Conservation (phyloP, 1,140 invertebrate species). For the Semibalanus balanoides region DNA sequence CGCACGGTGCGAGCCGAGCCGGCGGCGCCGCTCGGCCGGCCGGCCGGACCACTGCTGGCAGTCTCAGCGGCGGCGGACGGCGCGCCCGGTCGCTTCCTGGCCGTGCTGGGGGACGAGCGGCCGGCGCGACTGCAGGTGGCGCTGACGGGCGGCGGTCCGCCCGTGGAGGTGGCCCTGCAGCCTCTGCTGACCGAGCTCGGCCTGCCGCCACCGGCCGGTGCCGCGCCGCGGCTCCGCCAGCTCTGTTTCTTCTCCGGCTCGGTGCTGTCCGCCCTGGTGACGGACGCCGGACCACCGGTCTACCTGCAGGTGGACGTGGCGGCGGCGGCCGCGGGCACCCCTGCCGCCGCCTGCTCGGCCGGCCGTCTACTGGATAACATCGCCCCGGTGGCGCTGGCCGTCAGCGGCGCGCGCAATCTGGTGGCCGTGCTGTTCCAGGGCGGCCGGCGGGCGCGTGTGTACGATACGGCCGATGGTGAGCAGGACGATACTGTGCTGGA, state of each 20-base stretch:
- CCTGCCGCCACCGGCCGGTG: not conserved
- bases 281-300: not conserved
- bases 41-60: no score
- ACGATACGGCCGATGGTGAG: not conserved
- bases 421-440: not conserved
- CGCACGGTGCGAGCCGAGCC: not conserved
- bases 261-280: not conserved
- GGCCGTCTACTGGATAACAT: not conserved
- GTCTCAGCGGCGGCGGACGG: not conserved
- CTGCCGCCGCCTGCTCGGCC: not conserved
- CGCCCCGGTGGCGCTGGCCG: not conserved
- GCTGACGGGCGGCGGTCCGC: no score
- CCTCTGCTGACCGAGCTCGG: not conserved
- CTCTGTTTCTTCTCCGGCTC: not conserved
- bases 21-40: not conserved
- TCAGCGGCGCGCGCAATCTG: not conserved
- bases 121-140: not conserved
- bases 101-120: not conserved
- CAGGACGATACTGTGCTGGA: not conserved
- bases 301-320: not conserved
- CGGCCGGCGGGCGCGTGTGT: not conserved
- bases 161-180: not conserved
- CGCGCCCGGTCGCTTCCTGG: not conserved
- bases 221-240: not conserved
- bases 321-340: no score